These are phyloP conservation scores for Anguilla megastoma DNA, from an alignment of 2,797 vertebrate genomes.

Conservation along the genomic window DNA sequence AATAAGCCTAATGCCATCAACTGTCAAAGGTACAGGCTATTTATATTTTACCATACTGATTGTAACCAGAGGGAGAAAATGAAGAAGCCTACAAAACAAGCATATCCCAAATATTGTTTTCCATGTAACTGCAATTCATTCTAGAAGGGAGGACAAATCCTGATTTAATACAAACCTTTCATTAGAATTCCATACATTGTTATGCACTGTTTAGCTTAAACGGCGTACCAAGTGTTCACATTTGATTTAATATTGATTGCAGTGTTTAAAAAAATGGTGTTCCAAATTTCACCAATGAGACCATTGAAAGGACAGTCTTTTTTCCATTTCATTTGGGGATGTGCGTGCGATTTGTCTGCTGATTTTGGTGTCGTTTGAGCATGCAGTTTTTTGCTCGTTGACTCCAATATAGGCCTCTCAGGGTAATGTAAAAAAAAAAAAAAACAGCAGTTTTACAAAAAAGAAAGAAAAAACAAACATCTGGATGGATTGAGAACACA, in stretches of 20 bases:
- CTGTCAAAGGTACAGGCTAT: slow-evolving; percentile 12
- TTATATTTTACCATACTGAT: slow-evolving; percentile 24
- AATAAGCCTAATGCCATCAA: slow-evolving; percentile 11
- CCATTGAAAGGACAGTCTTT: too few species aligned
- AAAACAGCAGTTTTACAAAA: too few species aligned
- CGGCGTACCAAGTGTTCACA: background rate
- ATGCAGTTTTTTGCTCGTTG: too few species aligned
- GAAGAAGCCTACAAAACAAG: slow-evolving; percentile 45
- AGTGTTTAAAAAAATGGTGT: background rate
- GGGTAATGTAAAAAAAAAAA: too few species aligned
- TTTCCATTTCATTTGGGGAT: too few species aligned
- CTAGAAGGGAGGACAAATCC: background rate
- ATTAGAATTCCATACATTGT: background rate
- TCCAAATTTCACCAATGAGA: too few species aligned
- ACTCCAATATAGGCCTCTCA: too few species aligned
- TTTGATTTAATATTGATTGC: background rate
- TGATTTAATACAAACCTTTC: background rate
- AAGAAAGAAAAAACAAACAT: too few species aligned
- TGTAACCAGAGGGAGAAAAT: background rate
- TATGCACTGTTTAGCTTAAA: background rate
- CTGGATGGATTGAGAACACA: too few species aligned
- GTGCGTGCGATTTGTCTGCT: too few species aligned
- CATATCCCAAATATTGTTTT: slow-evolving; percentile 19
- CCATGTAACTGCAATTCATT: background rate
- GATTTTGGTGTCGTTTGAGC: too few species aligned